Conservation (phyloP, 2,797 vertebrate genomes). For the Scyliorhinus canicula region DNA sequence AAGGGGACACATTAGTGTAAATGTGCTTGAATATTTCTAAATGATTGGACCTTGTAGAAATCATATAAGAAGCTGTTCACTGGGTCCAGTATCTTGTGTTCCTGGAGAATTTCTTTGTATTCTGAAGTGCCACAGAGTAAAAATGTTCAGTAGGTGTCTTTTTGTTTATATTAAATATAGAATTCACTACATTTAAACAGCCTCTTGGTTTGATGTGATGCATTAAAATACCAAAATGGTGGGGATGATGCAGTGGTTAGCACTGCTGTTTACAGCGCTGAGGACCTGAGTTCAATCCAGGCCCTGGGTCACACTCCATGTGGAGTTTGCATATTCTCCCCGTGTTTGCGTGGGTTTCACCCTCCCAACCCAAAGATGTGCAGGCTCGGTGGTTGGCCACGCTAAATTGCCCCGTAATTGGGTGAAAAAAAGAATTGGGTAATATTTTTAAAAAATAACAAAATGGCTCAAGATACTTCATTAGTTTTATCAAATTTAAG, state of each 20-base stretch:
- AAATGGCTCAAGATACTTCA: not conserved
- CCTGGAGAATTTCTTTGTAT: not conserved
- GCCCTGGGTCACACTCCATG: too few species aligned
- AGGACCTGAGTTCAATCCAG: too few species aligned
- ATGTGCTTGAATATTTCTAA: not conserved
- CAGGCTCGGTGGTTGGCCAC: too few species aligned
- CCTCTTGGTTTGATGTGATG: not conserved
- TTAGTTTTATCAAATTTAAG: not conserved
- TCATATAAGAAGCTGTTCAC: not conserved
- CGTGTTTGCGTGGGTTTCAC: too few species aligned
- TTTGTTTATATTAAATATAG: not conserved
- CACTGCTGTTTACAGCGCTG: too few species aligned
- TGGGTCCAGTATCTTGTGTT: not conserved
- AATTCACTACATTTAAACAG: not conserved
- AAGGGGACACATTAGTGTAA: too few species aligned
- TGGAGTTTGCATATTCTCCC: too few species aligned
- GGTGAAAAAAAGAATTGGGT: too few species aligned
- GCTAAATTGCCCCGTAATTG: too few species aligned
- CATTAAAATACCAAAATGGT: not conserved
- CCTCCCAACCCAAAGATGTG: too few species aligned
- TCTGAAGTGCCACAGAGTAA: not conserved
- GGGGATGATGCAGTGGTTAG: too few species aligned
- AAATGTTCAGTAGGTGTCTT: not conserved
- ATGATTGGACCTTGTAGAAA: not conserved
- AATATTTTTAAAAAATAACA: too few species aligned